phyloP scores from a whole-genome alignment of 2,888 invertebrate genomes.

The Diabrotica balteata region DNA sequence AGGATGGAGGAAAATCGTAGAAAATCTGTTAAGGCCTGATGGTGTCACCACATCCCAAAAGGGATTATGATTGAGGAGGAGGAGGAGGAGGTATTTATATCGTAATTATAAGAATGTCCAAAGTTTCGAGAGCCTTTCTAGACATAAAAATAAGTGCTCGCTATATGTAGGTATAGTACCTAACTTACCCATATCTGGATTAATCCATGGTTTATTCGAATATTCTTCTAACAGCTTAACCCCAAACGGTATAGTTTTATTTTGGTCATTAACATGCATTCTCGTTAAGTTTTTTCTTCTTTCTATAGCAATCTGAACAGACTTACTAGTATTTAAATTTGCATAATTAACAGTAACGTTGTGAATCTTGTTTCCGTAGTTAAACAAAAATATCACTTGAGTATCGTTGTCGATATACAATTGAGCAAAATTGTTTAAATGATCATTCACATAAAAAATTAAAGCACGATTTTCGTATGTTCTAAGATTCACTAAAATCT shows the following conservation, averaged over 20 bases:
- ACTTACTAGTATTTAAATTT: slow-evolving; percentile 80
- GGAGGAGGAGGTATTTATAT: too few species aligned
- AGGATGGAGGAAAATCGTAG: too few species aligned
- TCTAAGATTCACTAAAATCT: slow-evolving; percentile 86
- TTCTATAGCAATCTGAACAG: slow-evolving; percentile 87
- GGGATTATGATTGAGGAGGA: too few species aligned
- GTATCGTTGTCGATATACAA: slow-evolving; percentile 82
- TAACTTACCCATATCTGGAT: slow-evolving; percentile 77
- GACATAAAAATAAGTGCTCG: too few species aligned
- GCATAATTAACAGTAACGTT: slow-evolving; percentile 79
- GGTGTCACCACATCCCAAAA: too few species aligned
- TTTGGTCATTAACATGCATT: slow-evolving; percentile 82
- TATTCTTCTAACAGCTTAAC: slow-evolving; percentile 77
- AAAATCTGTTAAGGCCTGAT: too few species aligned
- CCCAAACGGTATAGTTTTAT: slow-evolving; percentile 73
- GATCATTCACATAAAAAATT: slow-evolving; percentile 90
- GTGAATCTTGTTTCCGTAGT: slow-evolving; percentile 79
- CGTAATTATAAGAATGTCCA: too few species aligned
- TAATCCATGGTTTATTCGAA: slow-evolving; percentile 86
- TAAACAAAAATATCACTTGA: slow-evolving; percentile 84
- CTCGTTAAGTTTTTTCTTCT: slow-evolving; percentile 76
- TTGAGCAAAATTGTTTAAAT: slow-evolving; percentile 92
- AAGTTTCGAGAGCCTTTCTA: too few species aligned
- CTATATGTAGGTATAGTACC: too few species aligned
- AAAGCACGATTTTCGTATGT: slow-evolving; percentile 84